Evolutionary conservation across 2,113 vertebrate species (phyloP).

Genomic region (Cynocephalus volans): DNA sequence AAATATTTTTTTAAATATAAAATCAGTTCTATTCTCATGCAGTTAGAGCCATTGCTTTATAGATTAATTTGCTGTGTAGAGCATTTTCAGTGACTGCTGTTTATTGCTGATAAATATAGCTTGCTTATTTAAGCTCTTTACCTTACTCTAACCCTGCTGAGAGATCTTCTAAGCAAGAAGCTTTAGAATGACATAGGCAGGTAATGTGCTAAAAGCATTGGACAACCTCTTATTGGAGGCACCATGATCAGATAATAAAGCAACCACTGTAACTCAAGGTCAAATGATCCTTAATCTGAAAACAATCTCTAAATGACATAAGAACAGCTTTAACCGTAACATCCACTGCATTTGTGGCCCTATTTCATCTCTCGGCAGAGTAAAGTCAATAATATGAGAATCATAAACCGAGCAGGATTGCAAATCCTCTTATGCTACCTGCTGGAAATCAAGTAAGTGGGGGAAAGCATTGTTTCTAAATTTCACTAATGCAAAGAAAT

Average conservation of each 20-base stretch:
- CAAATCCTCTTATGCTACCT: constrained; percentile 81
- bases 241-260: constrained; percentile 71
- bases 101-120: constrained; percentile 77
- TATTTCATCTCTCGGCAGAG: constrained; percentile 71
- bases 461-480: constrained; percentile 52
- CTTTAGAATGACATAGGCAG: constrained; percentile 43
- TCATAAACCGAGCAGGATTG: constrained; percentile 76
- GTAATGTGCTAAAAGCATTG: constrained; percentile 57
- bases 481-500: constrained; percentile 64
- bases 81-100: constrained; percentile 62
- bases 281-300: constrained; percentile 78
- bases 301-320: constrained; percentile 68
- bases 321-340: constrained; percentile 73
- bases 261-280: constrained; percentile 65
- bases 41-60: constrained; percentile 50
- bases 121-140: constrained; percentile 82
- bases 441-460: constrained; percentile 63
- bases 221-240: constrained; percentile 44
- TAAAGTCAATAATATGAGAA: constrained; percentile 71
- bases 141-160: constrained; percentile 80
- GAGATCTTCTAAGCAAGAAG: constrained; percentile 71
- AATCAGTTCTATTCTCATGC: constrained; percentile 51
- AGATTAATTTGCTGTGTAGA: constrained; percentile 72
- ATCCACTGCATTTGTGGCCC: constrained; percentile 60
- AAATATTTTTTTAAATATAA: constrained; percentile 68